Evolutionary conservation across 2,888 invertebrate genomes (phyloP).

Genomic region (Drosophila bunnanda): DNA sequence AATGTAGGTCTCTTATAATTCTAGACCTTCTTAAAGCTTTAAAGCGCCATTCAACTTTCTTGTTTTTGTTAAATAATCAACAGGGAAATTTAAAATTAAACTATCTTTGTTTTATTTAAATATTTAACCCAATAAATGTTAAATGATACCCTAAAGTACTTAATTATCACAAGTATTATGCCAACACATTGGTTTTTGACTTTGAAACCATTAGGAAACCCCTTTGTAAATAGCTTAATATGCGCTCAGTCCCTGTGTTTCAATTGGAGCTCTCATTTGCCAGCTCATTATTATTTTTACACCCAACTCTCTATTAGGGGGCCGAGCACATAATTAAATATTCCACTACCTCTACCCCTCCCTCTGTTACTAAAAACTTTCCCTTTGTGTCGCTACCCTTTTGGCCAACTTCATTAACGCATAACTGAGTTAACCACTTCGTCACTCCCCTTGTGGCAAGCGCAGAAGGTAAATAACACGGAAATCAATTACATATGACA

Average conservation of each 20-base stretch:
- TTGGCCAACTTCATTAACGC: conserved; percentile 40
- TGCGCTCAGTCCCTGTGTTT: neutral
- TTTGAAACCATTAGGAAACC: neutral
- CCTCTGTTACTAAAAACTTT: conserved; percentile 1
- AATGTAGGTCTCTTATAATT: neutral
- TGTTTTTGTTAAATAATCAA: neutral
- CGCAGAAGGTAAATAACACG: conserved; percentile 74
- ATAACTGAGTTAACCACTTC: conserved; percentile 37
- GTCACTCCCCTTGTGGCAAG: conserved; percentile 35
- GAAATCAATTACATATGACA: conserved; percentile 53
- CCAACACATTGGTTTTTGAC: neutral
- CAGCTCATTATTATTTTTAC: conserved; percentile 1
- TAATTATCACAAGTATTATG: no score
- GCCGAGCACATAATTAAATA: conserved; percentile 43
- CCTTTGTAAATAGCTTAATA: neutral
- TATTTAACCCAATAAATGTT: neutral
- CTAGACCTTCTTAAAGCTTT: neutral
- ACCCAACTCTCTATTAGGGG: conserved; percentile 21
- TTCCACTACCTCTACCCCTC: neutral
- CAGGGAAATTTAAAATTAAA: neutral
- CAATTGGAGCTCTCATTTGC: neutral
- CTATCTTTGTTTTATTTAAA: neutral
- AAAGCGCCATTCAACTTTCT: accelerated
- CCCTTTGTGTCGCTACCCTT: conserved; percentile 32
- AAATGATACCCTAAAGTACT: neutral